phyloP scores from a whole-genome alignment of 1,140 invertebrate genomes.

The Octopus sinensis region DNA sequence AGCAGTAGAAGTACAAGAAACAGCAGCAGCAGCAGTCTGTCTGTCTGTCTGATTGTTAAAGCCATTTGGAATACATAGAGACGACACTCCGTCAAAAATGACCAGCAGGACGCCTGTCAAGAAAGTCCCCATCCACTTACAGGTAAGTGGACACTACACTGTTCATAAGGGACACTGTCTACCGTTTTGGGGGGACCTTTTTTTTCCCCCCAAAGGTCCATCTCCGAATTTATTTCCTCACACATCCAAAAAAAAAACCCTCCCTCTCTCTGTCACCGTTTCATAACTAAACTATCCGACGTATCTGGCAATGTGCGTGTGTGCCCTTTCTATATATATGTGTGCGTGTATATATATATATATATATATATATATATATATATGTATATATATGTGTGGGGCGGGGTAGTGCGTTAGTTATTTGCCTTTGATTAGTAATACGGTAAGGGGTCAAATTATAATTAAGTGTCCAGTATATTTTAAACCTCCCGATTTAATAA shows the following conservation, averaged over 20 bases:
- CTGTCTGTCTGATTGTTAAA: background rate
- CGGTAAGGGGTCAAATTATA: too few species aligned
- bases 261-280: background rate
- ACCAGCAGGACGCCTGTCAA: constrained; percentile 69
- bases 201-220: background rate
- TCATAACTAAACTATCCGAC: too few species aligned
- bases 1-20: background rate
- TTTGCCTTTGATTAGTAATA: too few species aligned
- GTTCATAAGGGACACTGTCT: background rate
- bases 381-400: too few species aligned
- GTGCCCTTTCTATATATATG: too few species aligned
- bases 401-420: too few species aligned
- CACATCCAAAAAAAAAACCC: background rate
- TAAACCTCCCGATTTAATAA: too few species aligned
- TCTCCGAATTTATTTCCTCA: background rate
- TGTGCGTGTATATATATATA: too few species aligned
- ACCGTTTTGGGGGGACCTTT: background rate
- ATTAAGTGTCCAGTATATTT: too few species aligned
- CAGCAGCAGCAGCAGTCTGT: background rate
- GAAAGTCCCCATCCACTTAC: constrained; percentile 89
- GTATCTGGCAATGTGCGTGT: too few species aligned
- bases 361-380: too few species aligned
- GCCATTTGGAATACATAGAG: background rate
- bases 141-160: constrained; percentile 64
- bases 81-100: constrained; percentile 13